Conservation (phyloP, 2,797 vertebrate species). For the Aeoliscus strigatus region DNA sequence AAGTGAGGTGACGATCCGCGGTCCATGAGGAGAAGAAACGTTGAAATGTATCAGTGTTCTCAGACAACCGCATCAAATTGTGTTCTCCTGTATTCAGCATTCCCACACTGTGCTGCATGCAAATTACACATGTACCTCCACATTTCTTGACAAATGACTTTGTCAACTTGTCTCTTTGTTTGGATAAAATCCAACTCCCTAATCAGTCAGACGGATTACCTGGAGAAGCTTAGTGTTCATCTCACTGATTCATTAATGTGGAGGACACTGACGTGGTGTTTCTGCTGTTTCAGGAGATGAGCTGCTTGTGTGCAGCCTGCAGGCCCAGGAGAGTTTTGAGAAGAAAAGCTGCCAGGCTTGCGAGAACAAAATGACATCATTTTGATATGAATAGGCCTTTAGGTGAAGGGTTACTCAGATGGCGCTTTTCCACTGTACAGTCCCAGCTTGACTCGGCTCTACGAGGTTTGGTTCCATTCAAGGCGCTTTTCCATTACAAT, state of each 20-base stretch:
- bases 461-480: no score
- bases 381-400: constrained; percentile 24
- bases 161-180: constrained; percentile 45
- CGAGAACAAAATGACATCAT: no score
- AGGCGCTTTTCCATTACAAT: no score
- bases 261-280: constrained; percentile 39
- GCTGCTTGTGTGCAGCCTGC: constrained; percentile 27
- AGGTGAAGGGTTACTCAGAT: constrained; percentile 32
- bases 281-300: constrained; percentile 44
- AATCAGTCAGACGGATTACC: constrained; percentile 51
- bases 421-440: constrained; percentile 1
- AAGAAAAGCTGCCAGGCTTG: no score
- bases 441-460: no score
- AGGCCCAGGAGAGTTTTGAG: constrained; percentile 51
- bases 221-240: constrained; percentile 17
- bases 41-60: no score
- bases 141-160: constrained; percentile 36
- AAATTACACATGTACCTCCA: constrained; percentile 15
- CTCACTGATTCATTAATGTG: constrained; percentile 54
- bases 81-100: background rate
- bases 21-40: no score
- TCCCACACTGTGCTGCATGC: constrained; percentile 9
- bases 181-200: constrained; percentile 38
- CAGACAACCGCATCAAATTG: background rate
- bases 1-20: constrained; percentile 24